phyloP scores from a whole-genome alignment of 2,113 vertebrate species.

The Lagopus leucura region DNA sequence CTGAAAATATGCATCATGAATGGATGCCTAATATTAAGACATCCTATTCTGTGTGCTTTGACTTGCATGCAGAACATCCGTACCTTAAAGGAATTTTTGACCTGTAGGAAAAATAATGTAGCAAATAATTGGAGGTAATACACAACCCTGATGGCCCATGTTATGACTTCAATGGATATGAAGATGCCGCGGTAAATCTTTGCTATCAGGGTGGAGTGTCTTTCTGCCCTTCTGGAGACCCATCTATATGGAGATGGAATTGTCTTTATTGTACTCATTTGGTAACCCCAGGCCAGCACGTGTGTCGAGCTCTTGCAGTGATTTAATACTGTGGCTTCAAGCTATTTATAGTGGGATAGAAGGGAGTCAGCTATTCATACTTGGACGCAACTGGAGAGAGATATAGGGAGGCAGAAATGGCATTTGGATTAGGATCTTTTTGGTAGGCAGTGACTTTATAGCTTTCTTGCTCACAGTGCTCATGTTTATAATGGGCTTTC shows the following conservation, averaged over 20 bases:
- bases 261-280: slow-evolving; percentile 12
- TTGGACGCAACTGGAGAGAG: background rate
- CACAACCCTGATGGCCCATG: background rate
- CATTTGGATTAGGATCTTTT: slow-evolving; percentile 12
- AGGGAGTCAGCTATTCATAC: slow-evolving; percentile 65
- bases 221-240: background rate
- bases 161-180: background rate
- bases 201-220: background rate
- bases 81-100: background rate
- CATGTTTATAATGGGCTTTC: background rate
- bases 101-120: background rate
- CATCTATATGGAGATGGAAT: background rate
- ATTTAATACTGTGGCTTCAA: slow-evolving; percentile 54
- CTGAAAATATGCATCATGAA: background rate
- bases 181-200: background rate
- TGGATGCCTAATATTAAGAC: background rate
- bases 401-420: background rate
- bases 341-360: slow-evolving; percentile 72
- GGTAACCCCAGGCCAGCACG: background rate
- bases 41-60: background rate
- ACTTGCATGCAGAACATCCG: background rate
- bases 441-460: background rate
- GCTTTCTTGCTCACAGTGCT: background rate
- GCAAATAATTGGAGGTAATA: background rate
- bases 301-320: slow-evolving; percentile 52